Evolutionary conservation across 2,113 vertebrate genomes (phyloP), one percentile per base, ranked within the genome.

Genomic region (Platichthys stellatus): DNA sequence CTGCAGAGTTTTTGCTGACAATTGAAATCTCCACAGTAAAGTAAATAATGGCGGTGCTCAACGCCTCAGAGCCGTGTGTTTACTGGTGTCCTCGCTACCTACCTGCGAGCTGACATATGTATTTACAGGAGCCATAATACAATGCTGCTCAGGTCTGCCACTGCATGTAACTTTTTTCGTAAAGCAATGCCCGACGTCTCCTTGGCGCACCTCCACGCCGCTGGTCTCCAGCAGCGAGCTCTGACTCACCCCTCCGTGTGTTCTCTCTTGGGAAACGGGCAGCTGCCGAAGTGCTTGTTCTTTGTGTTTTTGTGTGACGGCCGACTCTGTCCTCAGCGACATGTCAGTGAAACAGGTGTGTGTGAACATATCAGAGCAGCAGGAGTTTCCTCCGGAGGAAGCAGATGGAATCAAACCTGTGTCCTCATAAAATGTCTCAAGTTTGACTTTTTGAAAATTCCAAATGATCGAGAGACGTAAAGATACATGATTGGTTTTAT

Each of bases 241-340:
- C 82, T 75, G 87, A 87, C 80, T 84, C 73, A 78, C 76, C 40
- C 62, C 63, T 72, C 65, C 0, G 26, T 49, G 63, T 69, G 76
- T 71, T 86, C 71, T 74, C 76, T 24, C 79, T 60, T 79, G 87
- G 83, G 85, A 84, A 82, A 63, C 35, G 5, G 69, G 74, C 82
- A 90, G 87, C 86, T 89, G 80, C 73, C 85, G 66, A 84, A 89
- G 73, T 45, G 63, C 65, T 89, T 85, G 72, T 81, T 82, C 81
- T 86, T 86, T 88, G 77, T 85, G 60, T 79, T 72, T 66, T 21
- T 80, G 63, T 87, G 65, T 82, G 78, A 87, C 81, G 58, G 66
- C 63, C 66, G 60, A 10, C 69, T 83, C 43, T 72, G 73, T 83
- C 82, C 74, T 87, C 51, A 18, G 64, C 73, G 72, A 47, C 79